These are phyloP conservation scores for Acleris holmiana DNA, from an alignment of 2,888 invertebrate species.

Conservation along the genomic window DNA sequence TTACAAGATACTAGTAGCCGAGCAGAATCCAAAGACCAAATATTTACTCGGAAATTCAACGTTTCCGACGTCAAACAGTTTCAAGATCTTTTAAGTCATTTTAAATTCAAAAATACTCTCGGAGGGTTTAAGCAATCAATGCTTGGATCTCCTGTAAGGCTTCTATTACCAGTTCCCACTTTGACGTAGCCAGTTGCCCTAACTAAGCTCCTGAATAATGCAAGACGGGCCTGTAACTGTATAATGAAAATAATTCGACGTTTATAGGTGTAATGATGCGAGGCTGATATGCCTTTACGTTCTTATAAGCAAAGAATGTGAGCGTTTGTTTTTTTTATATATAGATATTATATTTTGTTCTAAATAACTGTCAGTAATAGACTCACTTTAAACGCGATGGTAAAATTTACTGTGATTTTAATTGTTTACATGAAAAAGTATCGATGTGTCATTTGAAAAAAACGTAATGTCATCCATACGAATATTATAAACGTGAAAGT, in stretches of 20 bases:
- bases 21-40: background rate
- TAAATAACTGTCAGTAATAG: no score
- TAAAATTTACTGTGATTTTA: no score
- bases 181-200: constrained; percentile 14
- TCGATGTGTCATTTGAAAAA: no score
- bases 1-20: no score
- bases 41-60: background rate
- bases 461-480: no score
- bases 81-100: background rate
- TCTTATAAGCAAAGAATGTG: background rate
- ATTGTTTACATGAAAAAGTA: no score
- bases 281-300: background rate
- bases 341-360: no score
- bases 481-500: no score
- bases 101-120: constrained; percentile 11
- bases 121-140: constrained; percentile 9
- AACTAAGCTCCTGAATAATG: constrained; percentile 14
- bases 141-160: constrained; percentile 4
- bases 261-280: background rate
- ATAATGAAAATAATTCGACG: constrained; percentile 16
- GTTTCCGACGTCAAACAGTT: background rate
- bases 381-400: no score
- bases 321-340: no score
- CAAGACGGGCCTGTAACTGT: constrained; percentile 9
- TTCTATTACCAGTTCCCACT: constrained; percentile 6